phyloP scores from a whole-genome alignment of 2,888 invertebrate genomes.

The Epinotia bilunana region DNA sequence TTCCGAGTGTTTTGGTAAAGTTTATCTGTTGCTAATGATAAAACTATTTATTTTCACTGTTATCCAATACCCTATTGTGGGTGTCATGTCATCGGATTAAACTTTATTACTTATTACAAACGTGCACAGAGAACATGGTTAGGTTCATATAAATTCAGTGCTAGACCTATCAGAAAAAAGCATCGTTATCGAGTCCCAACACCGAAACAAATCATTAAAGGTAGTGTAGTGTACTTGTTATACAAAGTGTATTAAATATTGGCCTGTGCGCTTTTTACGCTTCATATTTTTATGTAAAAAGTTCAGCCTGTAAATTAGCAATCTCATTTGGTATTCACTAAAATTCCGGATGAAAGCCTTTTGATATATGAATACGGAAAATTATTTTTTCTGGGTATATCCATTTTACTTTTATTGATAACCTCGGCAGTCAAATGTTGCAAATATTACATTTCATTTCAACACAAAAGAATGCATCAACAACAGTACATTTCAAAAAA shows the following conservation, averaged over 20 bases:
- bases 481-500: too few relatives aligned
- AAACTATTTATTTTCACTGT: too few relatives aligned
- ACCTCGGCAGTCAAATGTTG: neutral
- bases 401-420: neutral
- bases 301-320: conserved; percentile 25
- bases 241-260: conserved; percentile 14
- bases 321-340: conserved; percentile 37
- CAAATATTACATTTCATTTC: neutral
- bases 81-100: too few relatives aligned
- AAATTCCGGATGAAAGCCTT: conserved; percentile 11
- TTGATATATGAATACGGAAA: conserved; percentile 25
- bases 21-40: too few relatives aligned
- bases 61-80: too few relatives aligned
- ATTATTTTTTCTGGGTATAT: neutral
- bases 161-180: neutral
- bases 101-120: too few relatives aligned
- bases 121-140: too few relatives aligned
- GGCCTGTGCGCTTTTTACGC: neutral
- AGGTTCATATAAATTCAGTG: neutral
- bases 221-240: neutral
- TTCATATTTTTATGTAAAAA: conserved; percentile 21
- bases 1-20: too few relatives aligned
- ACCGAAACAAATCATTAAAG: neutral
- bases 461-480: too few relatives aligned
- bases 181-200: neutral